Evolutionary conservation across 2,888 invertebrate genomes (phyloP).

Genomic region (Diadegma fenestrale): DNA sequence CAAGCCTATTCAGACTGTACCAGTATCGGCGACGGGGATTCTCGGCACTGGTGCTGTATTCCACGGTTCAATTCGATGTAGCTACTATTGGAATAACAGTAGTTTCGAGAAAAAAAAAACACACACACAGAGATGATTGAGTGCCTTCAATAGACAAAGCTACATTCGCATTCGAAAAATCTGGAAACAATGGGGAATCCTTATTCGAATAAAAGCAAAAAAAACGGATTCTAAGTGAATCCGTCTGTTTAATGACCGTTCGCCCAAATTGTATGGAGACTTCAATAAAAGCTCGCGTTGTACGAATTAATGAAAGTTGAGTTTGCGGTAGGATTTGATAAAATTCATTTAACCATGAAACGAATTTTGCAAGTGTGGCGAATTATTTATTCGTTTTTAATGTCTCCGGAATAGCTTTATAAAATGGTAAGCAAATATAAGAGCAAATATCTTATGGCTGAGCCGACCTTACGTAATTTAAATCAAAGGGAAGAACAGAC

Average conservation of each 20-base stretch:
- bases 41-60: slow-evolving; percentile 29
- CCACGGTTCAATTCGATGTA: slow-evolving; percentile 29
- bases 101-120: not conserved
- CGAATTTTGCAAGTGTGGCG: not conserved
- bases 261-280: not conserved
- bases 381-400: slow-evolving; percentile 8
- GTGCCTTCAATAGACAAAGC: not conserved
- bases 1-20: slow-evolving; percentile 42
- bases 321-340: not conserved
- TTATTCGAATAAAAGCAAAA: not conserved
- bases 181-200: not conserved
- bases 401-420: not conserved
- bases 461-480: not conserved
- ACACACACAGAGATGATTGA: slow-evolving; percentile 13
- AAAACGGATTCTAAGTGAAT: not conserved
- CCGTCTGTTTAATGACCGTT: not conserved
- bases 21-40: slow-evolving; percentile 56
- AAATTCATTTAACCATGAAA: not conserved
- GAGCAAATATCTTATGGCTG: not conserved
- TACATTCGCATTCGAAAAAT: not conserved
- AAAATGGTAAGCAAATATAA: not conserved
- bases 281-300: not conserved
- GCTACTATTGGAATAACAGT: slow-evolving; percentile 29
- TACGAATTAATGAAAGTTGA: not conserved
- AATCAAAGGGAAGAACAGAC: slow-evolving; percentile 20